Base-by-base conservation (phyloP, 2,888 invertebrate species). In the Tridacna crocea region DNA sequence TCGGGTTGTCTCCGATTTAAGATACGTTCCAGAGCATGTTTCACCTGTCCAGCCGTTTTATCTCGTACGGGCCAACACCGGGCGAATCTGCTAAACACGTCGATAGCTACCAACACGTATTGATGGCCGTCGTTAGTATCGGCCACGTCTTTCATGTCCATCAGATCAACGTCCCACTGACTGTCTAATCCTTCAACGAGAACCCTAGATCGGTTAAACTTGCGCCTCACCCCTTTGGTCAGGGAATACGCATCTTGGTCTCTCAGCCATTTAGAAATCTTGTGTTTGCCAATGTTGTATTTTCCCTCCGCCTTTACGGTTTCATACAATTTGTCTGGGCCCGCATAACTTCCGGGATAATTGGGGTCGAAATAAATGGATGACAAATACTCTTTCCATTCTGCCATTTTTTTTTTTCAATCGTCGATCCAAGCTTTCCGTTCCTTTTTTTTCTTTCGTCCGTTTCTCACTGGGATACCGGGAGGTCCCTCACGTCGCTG, bases 181-280 rank as follows among this genome's bases (percentile, higher is more conserved):
- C 76, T 72, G 72, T 79, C 75, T 48, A 79, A 0, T n/a, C 79
- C 82, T 75, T 82, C 70, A 17, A 79, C 79, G 46, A 76, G 61
- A 11, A 82, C 75, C 51, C 76, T 72, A 17, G 73, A 47, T 36
- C 75, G 60, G 11, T 26, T 12, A 72, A 78, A 82, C 27, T 68
- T 74, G 17, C 72, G 61, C 73, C 75, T 79, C 26, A 72, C 63
- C 11, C 68, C 76, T 72, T 72, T 72, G 17, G 79, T 79, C 22
- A 82, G 46, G 6, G 79, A 79, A 60, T 78, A 79, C n/a, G 72
- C 63, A n/a, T 80, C 79, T 48, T 75, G 75, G 46, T 79, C 76
- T 76, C 48, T 48, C 0, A 82, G 51, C 82, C 78, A 82, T 60
- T 75, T 66, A 15, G 55, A 15, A 19, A 55, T 19, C 19, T 19